These are phyloP conservation scores for Antheraea mylitta DNA, from an alignment of 1,140 invertebrate genomes.

Conservation along the genomic window DNA sequence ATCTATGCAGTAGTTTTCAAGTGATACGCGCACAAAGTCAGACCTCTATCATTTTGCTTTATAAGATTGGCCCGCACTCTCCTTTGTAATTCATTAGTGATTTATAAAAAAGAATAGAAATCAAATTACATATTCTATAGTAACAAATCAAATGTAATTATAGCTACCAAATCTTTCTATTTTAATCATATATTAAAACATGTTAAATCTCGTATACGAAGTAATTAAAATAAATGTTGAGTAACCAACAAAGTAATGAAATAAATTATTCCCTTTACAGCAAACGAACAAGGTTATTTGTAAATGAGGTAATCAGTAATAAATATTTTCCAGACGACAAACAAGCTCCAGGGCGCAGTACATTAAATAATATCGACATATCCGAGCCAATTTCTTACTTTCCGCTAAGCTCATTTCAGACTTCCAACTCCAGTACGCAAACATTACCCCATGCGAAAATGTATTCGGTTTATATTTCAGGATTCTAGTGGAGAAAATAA, in stretches of 20 bases:
- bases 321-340: slow-evolving; percentile 55
- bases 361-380: slow-evolving; percentile 66
- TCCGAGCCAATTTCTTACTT: slow-evolving; percentile 63
- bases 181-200: too few species aligned
- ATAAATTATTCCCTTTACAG: background rate
- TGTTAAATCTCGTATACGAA: too few species aligned
- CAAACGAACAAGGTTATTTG: slow-evolving; percentile 34
- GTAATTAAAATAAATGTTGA: slow-evolving; percentile 2
- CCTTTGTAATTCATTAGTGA: too few species aligned
- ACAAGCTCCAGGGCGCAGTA: slow-evolving; percentile 46
- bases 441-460: slow-evolving; percentile 48
- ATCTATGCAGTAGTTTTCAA: too few species aligned
- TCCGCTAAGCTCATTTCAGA: slow-evolving; percentile 61
- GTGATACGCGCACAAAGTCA: too few species aligned
- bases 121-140: too few species aligned
- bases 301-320: slow-evolving; percentile 43
- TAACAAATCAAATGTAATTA: too few species aligned
- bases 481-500: slow-evolving; percentile 25
- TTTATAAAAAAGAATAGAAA: too few species aligned
- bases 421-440: slow-evolving; percentile 46
- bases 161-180: too few species aligned
- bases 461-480: slow-evolving; percentile 52
- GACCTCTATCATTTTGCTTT: too few species aligned
- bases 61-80: too few species aligned
- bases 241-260: background rate